These are phyloP conservation scores for Tupaia tana DNA, from an alignment of 2,113 vertebrate species.

Conservation along the genomic window DNA sequence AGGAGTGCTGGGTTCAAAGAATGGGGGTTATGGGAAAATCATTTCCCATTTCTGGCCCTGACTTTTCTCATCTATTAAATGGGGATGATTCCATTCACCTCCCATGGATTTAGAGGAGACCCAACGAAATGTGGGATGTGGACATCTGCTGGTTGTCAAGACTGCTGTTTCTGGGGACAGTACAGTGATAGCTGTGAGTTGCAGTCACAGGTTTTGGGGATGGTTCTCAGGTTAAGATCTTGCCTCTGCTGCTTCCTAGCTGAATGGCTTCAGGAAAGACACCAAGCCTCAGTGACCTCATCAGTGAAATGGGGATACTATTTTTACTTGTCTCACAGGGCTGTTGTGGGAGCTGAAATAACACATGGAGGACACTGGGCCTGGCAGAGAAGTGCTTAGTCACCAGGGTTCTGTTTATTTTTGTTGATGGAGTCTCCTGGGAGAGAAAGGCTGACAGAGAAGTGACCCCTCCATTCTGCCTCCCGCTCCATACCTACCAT, in stretches of 20 bases:
- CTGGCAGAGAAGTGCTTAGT: not conserved
- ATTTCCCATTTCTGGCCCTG: not conserved
- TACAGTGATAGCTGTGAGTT: not conserved
- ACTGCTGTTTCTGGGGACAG: no score
- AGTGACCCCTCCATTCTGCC: not conserved
- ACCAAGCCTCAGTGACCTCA: not conserved
- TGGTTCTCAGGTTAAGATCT: not conserved
- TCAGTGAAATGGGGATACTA: not conserved
- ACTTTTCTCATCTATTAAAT: not conserved
- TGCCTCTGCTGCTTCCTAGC: not conserved
- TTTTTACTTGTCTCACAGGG: not conserved
- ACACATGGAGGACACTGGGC: fast-evolving
- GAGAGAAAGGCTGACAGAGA: not conserved
- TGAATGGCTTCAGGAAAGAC: not conserved
- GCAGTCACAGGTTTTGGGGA: not conserved
- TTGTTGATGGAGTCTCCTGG: not conserved
- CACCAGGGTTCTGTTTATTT: not conserved
- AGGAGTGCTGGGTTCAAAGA: not conserved
- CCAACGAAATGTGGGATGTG: not conserved
- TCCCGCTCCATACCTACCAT: constrained; percentile 91
- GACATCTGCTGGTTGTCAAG: fast-evolving
- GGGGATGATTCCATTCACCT: not conserved
- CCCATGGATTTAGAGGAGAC: not conserved
- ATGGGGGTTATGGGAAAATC: not conserved
- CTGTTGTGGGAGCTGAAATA: not conserved